phyloP scores from a whole-genome alignment of 1,140 invertebrate genomes.

The Phenacoccus solenopsis region DNA sequence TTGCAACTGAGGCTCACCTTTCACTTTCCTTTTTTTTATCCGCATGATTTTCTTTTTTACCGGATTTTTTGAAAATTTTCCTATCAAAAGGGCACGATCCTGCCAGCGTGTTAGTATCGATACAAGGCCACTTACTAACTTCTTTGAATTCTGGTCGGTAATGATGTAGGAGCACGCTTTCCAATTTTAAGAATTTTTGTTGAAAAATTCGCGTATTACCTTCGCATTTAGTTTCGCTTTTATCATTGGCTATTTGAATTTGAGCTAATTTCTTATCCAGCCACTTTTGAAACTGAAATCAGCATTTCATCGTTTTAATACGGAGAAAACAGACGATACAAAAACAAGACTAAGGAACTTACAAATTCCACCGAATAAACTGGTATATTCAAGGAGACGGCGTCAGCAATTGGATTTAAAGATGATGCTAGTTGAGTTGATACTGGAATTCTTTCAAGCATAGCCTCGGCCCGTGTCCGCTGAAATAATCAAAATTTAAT shows the following conservation, averaged over 20 bases:
- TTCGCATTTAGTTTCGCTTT: neutral
- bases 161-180: slow-evolving; percentile 18
- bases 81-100: slow-evolving; percentile 20
- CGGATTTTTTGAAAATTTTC: neutral
- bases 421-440: slow-evolving; percentile 37
- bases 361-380: slow-evolving; percentile 38
- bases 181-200: slow-evolving; percentile 24
- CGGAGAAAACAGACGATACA: neutral
- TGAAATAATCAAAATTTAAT: slow-evolving; percentile 25
- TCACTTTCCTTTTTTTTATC: slow-evolving; percentile 11
- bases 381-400: slow-evolving; percentile 41
- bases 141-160: slow-evolving; percentile 25
- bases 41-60: neutral
- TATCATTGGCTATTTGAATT: slow-evolving; percentile 1
- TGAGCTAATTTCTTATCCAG: slow-evolving; percentile 22
- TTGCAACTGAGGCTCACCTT: neutral
- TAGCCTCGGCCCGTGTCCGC: slow-evolving; percentile 53
- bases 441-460: slow-evolving; percentile 48
- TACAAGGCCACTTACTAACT: slow-evolving; percentile 22
- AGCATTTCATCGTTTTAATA: no score
- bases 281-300: slow-evolving; percentile 21
- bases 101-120: slow-evolving; percentile 19
- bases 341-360: no score
- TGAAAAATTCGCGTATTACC: slow-evolving; percentile 20
- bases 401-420: slow-evolving; percentile 41